phyloP scores from a whole-genome alignment of 2,888 invertebrate species.

The Pseudoips prasinana region DNA sequence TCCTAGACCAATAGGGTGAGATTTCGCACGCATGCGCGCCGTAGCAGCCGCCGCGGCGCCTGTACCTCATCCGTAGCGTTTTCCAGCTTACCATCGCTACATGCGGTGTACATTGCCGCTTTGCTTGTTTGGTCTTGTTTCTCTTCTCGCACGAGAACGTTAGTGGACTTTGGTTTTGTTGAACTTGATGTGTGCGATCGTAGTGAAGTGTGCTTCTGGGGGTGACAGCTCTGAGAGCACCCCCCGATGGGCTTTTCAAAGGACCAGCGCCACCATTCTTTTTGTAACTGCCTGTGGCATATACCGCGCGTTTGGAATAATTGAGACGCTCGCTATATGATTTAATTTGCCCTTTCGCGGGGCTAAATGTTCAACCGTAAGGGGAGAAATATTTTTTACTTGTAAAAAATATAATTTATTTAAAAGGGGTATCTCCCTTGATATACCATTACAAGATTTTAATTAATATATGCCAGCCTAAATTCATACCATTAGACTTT shows the following conservation, averaged over 20 bases:
- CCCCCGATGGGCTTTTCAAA: conserved; percentile 76
- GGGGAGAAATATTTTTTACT: conserved; percentile 49
- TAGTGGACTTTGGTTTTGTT: conserved; percentile 47
- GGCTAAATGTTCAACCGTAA: conserved; percentile 49
- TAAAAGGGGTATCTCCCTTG: conserved; percentile 32
- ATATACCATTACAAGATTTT: conserved; percentile 15
- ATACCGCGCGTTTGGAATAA: conserved; percentile 71
- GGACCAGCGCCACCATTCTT: conserved; percentile 72
- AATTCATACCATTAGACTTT: conserved; percentile 13
- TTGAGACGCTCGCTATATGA: conserved; percentile 74
- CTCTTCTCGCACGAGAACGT: conserved; percentile 28
- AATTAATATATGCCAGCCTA: conserved; percentile 17
- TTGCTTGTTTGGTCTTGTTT: conserved; percentile 41
- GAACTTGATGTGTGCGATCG: conserved; percentile 51
- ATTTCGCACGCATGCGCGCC: conserved; percentile 67
- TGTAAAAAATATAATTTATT: conserved; percentile 32
- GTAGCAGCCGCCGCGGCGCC: conserved; percentile 74
- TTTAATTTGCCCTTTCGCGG: conserved; percentile 75
- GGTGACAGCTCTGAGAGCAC: conserved; percentile 76
- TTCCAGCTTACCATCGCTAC: conserved; percentile 33
- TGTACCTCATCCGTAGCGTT: conserved; percentile 44
- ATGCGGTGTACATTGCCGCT: conserved; percentile 56
- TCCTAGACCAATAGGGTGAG: conserved; percentile 75
- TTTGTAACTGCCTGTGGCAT: conserved; percentile 66
- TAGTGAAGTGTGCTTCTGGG: conserved; percentile 68